Evolutionary conservation across 2,797 vertebrate genomes (phyloP).

Genomic region (Gymnocypris eckloni): DNA sequence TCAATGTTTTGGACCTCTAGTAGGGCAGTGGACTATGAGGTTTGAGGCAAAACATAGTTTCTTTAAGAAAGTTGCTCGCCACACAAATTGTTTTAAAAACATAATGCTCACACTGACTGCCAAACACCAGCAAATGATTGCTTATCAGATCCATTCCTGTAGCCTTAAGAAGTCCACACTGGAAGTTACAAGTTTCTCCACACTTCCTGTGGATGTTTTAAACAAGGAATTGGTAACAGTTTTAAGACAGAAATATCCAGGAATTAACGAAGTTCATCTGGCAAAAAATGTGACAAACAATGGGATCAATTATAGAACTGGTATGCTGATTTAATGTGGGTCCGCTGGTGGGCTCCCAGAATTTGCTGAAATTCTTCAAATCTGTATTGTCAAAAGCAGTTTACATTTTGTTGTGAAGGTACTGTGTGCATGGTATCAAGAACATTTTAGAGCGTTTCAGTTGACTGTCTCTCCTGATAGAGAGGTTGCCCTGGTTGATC

Average conservation of each 20-base stretch:
- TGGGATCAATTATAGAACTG: constrained; percentile 15
- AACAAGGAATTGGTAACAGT: constrained; percentile 5
- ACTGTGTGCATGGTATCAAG: constrained; percentile 36
- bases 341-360: constrained; percentile 3
- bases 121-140: constrained; percentile 28
- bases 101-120: background rate
- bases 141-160: background rate
- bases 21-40: constrained; percentile 1
- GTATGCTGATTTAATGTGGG: background rate
- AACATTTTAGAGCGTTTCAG: constrained; percentile 42
- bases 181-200: constrained; percentile 1
- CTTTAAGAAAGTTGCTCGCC: constrained; percentile 10
- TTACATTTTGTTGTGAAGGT: constrained; percentile 42
- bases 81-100: constrained; percentile 21
- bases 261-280: background rate
- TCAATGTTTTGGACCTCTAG: constrained; percentile 28
- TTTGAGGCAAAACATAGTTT: constrained; percentile 28
- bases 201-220: constrained; percentile 32
- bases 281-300: constrained; percentile 8
- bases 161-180: background rate
- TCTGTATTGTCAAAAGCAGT: constrained; percentile 35
- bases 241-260: constrained; percentile 22
- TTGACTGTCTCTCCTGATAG: background rate
- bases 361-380: constrained; percentile 45
- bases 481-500: constrained; percentile 27